Evolutionary conservation across 2,797 vertebrate species (phyloP), one percentile per base, ranked within the genome.

Genomic region (Cryptoblepharus egeriae): DNA sequence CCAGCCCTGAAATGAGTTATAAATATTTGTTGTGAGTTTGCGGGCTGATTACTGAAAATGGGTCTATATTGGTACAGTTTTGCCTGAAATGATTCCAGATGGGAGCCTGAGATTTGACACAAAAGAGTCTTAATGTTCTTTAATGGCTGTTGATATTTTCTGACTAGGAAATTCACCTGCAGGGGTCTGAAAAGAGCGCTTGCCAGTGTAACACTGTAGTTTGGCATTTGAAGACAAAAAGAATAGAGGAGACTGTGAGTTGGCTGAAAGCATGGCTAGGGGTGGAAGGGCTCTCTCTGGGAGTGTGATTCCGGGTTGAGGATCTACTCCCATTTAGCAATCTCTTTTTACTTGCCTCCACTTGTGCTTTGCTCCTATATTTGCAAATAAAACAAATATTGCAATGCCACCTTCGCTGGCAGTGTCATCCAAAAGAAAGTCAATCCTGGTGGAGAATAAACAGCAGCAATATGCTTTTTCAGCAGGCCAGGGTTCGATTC

Each of bases 1-100:
- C 55, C 83, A 84, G 20, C 45, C 84, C 89, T 78, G 78, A 87
- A 76, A 87, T 16, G 28, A 83, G 87, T 6, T 30, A 63, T n/a
- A 5, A n/a, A 22, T 11, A 76, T 52, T 42, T 64, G 18, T 30
- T 39, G 35, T 15, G 55, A 30, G 10, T 42, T 55, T 67, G 32
- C 45, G 35, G 12, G 28, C 10, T 37, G 24, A 78, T 78, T 58
- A 28, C 18, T 20, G 55, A 10, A n/a, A 30, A 72, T 52, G 30
- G 30, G 18, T 70, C 26, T 42, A 42, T 60, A 42, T 60, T 26
- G 68, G 28, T n/a, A 70, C 57, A 26, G 28, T 67, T 60, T 79
- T 70, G 65, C 24, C 35, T 58, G 26, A 77, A 77, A 64, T 52
- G 12, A 35, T 22, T 65, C 22, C 20, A 35, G 5, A 60, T 39